Base-by-base conservation (phyloP, 2,888 invertebrate species). In the Phortica okadai region DNA sequence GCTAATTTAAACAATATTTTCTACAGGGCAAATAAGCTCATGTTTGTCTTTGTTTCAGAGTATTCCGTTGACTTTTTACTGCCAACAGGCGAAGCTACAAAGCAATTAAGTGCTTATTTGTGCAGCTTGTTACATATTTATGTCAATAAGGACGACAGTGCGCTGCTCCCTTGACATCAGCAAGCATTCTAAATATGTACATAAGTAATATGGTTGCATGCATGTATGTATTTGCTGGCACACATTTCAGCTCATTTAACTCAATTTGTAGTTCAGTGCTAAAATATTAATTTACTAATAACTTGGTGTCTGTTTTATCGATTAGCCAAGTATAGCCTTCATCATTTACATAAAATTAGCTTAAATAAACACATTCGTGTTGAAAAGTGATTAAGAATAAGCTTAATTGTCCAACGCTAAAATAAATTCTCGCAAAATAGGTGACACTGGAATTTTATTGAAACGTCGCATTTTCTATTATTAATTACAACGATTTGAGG, bases 331-430 rank as follows among this genome's bases (percentile, higher is more conserved):
- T 56, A 14, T n/a, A 14, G 16, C n/a, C 16, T 14, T 0, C 16
- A 56, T 56, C 6, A 56, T 56, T n/a, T 56, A 33, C 33, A 56
- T 56, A 7, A 8, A n/a, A 56, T 56, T 56, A 33, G 33, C 33
- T 33, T 33, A 33, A 33, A 33, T 56, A 16, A 56, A 56, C 14
- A n/a, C 16, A 1, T 62, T 79, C 85, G 87, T 85, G 85, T 79
- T 84, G 84, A 85, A 85, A 85, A 81, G 83, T 86, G 85, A 88
- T 85, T 88, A 84, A 86, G 83, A 80, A 82, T 82, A 84, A 80
- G 86, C 83, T 85, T 82, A 86, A 85, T 80, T 81, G 81, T 77
- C 75, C 73, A 45, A 14, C 67, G 75, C 76, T 56, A 78, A 59
- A 62, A 25, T 62, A 62, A 62, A 62, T 50, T 50, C 14, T 50